A percentile compares a stretch with the other conserved stretches of the same genome.
These are phyloP conservation scores for Bolinopsis microptera DNA, from an alignment of 37 sponge, comb jelly and placozoan genomes.

Conservation along the genomic window DNA sequence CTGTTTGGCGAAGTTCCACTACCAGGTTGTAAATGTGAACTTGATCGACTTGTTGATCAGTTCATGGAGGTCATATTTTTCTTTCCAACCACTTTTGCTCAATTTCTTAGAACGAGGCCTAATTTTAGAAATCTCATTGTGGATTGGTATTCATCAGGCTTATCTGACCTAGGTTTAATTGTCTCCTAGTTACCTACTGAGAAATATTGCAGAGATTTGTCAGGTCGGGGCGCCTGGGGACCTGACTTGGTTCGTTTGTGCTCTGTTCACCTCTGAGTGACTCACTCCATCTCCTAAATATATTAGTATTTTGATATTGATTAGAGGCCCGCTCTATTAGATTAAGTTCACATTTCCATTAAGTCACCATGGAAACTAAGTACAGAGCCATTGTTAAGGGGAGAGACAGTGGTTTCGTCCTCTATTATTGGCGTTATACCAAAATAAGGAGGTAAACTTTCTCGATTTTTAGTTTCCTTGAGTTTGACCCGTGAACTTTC, in stretches of 20 bases:
- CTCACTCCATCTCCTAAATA: background rate
- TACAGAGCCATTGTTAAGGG: background rate
- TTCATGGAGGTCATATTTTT: background rate
- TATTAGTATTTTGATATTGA: background rate
- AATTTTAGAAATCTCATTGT: background rate
- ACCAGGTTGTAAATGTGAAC: too few species aligned
- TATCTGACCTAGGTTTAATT: background rate
- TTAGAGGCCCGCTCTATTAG: background rate
- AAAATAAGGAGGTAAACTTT: background rate
- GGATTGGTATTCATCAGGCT: background rate
- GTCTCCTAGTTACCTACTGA: background rate
- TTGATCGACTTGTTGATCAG: too few species aligned
- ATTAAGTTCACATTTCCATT: background rate
- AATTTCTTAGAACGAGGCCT: background rate
- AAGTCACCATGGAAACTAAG: background rate
- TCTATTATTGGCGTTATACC: background rate
- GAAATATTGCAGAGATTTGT: background rate
- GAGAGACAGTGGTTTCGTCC: background rate
- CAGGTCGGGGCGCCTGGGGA: background rate
- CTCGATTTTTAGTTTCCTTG: background rate
- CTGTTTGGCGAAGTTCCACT: too few species aligned
- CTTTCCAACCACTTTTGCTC: background rate
- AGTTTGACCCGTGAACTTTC: background rate
- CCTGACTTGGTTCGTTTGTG: background rate
- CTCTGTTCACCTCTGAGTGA: background rate